phyloP scores from a whole-genome alignment of 2,888 invertebrate species.

The Oeneis ivallda region DNA sequence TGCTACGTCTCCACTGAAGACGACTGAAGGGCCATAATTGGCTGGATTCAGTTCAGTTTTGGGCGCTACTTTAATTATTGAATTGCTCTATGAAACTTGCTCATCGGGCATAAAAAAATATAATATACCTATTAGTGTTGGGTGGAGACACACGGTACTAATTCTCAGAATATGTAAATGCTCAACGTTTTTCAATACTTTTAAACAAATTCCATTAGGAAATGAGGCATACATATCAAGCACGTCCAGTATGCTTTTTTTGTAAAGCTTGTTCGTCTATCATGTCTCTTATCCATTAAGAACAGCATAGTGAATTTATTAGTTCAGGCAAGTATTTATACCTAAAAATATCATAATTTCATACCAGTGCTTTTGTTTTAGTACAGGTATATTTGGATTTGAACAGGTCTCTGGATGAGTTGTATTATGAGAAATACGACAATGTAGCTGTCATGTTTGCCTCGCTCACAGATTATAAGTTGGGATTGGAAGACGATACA shows the following conservation, averaged over 20 bases:
- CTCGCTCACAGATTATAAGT: constrained; percentile 91
- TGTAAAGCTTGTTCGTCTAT: neutral
- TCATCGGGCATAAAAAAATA: too few species aligned
- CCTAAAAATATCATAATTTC: neutral
- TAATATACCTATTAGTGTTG: neutral
- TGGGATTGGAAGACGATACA: constrained; percentile 84
- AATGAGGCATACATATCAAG: neutral
- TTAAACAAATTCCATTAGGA: neutral
- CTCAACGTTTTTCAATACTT: neutral
- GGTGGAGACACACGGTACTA: neutral
- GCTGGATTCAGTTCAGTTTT: too few species aligned
- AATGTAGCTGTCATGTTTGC: constrained; percentile 98
- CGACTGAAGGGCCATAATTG: neutral
- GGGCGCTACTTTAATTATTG: neutral
- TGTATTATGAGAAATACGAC: constrained; percentile 94
- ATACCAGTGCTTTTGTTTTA: constrained; percentile 56
- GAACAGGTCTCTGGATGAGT: constrained; percentile 86
- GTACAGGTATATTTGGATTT: constrained; percentile 90
- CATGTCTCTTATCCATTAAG: neutral
- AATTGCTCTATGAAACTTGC: neutral
- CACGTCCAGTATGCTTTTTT: neutral
- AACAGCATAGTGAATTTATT: too few species aligned
- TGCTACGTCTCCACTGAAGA: too few species aligned
- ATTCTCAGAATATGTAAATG: neutral
- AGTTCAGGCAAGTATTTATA: neutral